Evolutionary conservation across 2,888 invertebrate species (phyloP).

Genomic region (Drosophila borealis): DNA sequence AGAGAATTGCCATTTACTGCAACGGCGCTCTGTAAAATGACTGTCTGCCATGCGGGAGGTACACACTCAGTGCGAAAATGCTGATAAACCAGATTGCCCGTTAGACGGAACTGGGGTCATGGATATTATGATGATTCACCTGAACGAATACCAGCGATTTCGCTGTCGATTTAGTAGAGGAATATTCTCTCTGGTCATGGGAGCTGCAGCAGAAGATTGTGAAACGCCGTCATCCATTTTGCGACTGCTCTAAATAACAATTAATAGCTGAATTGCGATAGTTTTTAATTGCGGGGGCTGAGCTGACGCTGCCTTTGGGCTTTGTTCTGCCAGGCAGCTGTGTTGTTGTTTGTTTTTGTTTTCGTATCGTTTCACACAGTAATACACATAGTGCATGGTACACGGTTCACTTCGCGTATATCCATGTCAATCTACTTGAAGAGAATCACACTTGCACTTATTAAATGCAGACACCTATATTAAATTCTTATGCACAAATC

Average conservation of each 20-base stretch:
- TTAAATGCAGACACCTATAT: constrained; percentile 13
- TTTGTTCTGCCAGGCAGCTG: constrained; percentile 59
- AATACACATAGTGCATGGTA: constrained; percentile 52
- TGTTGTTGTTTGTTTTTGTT: constrained; percentile 35
- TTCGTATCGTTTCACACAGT: constrained; percentile 40
- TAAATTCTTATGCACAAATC: constrained; percentile 70
- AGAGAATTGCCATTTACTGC: constrained; percentile 18
- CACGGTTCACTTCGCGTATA: constrained; percentile 25
- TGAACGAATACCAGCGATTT: constrained; percentile 87
- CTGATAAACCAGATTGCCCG: constrained; percentile 40
- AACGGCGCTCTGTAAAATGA: constrained; percentile 1
- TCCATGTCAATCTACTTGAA: constrained; percentile 20
- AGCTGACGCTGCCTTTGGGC: constrained; percentile 18
- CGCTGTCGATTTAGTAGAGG: constrained; percentile 89
- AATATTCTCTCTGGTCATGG: constrained; percentile 88
- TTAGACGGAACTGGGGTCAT: constrained; percentile 5
- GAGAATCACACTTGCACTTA: constrained; percentile 12
- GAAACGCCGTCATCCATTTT: constrained; percentile 84
- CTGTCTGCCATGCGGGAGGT: constrained; percentile 1
- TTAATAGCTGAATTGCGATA: constrained; percentile 18
- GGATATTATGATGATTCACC: constrained; percentile 85
- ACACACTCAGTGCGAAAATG: constrained; percentile 21
- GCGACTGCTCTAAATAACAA: constrained; percentile 5
- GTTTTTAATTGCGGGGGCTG: constrained; percentile 18
- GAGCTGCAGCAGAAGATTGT: constrained; percentile 86